Percentiles rank a stretch among this genome's conserved stretches.
Evolutionary conservation across 2,113 vertebrate genomes (phyloP).

Genomic region (Solea solea): DNA sequence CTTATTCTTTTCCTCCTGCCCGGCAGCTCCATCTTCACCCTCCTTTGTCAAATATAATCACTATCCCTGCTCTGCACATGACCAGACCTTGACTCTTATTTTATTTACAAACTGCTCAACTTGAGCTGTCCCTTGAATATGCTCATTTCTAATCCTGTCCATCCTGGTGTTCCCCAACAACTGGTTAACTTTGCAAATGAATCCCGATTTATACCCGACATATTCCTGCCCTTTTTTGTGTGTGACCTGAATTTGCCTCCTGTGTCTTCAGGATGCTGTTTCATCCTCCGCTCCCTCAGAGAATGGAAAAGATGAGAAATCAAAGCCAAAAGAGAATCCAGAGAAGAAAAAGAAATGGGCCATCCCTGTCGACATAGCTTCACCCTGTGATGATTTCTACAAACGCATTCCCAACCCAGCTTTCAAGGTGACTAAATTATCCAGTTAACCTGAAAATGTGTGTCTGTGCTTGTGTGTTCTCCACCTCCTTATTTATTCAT

Average conservation of each 20-base stretch:
- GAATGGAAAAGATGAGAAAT: slow-evolving; percentile 53
- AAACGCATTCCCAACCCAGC: slow-evolving; percentile 90
- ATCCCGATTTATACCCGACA: too few relatives aligned
- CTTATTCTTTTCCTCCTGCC: too few relatives aligned
- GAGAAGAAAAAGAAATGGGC: slow-evolving; percentile 88
- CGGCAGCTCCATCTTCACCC: too few relatives aligned
- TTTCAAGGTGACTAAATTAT: slow-evolving; percentile 71
- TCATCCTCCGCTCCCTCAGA: slow-evolving; percentile 34
- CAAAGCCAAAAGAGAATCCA: slow-evolving; percentile 47
- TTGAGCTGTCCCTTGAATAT: too few relatives aligned
- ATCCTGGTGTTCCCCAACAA: too few relatives aligned
- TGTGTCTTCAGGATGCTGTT: slow-evolving; percentile 59
- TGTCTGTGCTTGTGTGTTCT: neutral
- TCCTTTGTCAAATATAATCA: too few relatives aligned
- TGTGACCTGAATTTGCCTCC: slow-evolving; percentile 4
- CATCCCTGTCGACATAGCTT: slow-evolving; percentile 84
- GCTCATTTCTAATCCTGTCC: too few relatives aligned
- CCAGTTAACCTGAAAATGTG: neutral
- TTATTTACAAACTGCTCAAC: too few relatives aligned
- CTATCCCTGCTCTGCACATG: too few relatives aligned
- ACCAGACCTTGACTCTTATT: too few relatives aligned
- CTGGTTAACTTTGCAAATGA: neutral
- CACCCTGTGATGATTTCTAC: slow-evolving; percentile 90
- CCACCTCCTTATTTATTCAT: neutral
- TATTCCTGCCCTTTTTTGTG: neutral